A percentile compares a stretch with the other conserved stretches of the same genome.
These are phyloP conservation scores for Ichneumoninae sp. DNA, from an alignment of 2,888 invertebrate species.

Conservation along the genomic window DNA sequence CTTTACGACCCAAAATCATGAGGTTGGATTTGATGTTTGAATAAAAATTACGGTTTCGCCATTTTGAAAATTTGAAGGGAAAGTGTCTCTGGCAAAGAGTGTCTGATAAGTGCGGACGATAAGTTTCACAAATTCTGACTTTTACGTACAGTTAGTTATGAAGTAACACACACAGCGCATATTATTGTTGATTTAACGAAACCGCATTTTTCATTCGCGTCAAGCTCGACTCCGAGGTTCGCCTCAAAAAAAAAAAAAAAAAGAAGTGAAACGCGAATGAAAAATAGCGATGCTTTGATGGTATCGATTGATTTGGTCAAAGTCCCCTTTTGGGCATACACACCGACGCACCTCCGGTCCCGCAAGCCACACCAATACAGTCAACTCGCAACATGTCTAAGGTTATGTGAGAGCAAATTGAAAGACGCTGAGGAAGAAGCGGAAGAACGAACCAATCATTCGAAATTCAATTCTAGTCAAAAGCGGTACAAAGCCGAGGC, in stretches of 20 bases:
- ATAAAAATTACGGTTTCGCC: not conserved
- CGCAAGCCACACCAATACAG: slow-evolving; percentile 71
- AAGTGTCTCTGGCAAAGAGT: slow-evolving; percentile 36
- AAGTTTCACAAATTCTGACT: slow-evolving; percentile 80
- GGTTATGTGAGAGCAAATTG: slow-evolving; percentile 51
- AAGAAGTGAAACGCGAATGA: slow-evolving; percentile 68
- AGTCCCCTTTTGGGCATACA: slow-evolving; percentile 84
- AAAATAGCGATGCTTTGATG: slow-evolving; percentile 77
- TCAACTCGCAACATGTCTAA: slow-evolving; percentile 37
- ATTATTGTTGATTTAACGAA: slow-evolving; percentile 80
- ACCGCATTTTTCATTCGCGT: slow-evolving; percentile 69
- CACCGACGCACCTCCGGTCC: slow-evolving; percentile 83
- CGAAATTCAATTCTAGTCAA: slow-evolving; percentile 84
- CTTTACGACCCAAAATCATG: not conserved
- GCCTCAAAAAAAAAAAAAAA: slow-evolving; percentile 8
- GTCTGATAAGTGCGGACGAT: slow-evolving; percentile 76
- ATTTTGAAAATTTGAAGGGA: slow-evolving; percentile 14
- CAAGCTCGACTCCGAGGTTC: slow-evolving; percentile 18
- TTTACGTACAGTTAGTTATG: slow-evolving; percentile 83
- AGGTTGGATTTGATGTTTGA: not conserved
- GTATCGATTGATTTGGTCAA: slow-evolving; percentile 83
- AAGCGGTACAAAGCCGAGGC: slow-evolving; percentile 82
- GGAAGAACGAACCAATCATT: slow-evolving; percentile 69
- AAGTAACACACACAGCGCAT: slow-evolving; percentile 80
- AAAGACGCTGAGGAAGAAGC: slow-evolving; percentile 23